phyloP scores from a whole-genome alignment of 2,797 vertebrate species.

The Takifugu rubripes region DNA sequence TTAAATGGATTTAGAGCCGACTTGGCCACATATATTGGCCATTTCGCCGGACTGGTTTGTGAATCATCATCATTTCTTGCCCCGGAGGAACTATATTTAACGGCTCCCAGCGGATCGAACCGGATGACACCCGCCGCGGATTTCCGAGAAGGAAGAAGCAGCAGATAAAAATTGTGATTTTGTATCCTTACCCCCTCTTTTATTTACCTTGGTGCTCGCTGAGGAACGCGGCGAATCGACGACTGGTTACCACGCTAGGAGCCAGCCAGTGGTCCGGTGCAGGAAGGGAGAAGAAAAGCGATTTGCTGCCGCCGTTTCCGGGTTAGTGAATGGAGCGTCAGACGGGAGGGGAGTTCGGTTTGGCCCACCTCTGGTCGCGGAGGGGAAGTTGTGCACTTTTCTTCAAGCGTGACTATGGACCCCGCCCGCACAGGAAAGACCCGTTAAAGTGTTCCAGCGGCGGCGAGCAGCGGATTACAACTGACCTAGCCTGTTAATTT shows the following conservation, averaged over 20 bases:
- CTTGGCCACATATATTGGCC: not conserved
- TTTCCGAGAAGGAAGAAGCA: not conserved
- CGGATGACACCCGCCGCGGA: slow-evolving; percentile 42
- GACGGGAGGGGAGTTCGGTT: slow-evolving; percentile 31
- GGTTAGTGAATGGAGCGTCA: slow-evolving; percentile 62
- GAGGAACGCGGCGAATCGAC: slow-evolving; percentile 33
- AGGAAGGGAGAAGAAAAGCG: slow-evolving; percentile 54
- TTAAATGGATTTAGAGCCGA: slow-evolving; percentile 2
- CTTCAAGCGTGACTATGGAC: not conserved
- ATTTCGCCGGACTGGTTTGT: slow-evolving; percentile 5
- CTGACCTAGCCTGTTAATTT: slow-evolving; percentile 10
- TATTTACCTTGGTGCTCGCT: slow-evolving; percentile 62
- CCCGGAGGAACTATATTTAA: slow-evolving; percentile 13
- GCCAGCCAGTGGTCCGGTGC: slow-evolving; percentile 48
- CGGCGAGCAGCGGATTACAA: slow-evolving; percentile 26
- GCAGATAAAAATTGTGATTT: slow-evolving; percentile 10
- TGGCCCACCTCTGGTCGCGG: slow-evolving; percentile 23
- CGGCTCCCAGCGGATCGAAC: slow-evolving; percentile 1
- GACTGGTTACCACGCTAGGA: slow-evolving; percentile 60
- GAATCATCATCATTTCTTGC: slow-evolving; percentile 31
- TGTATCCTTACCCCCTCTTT: not conserved
- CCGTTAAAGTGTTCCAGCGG: not conserved
- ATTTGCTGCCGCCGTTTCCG: slow-evolving; percentile 77
- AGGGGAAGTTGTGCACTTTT: not conserved
- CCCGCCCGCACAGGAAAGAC: slow-evolving; percentile 25